These are phyloP conservation scores for Planococcus citri DNA, from an alignment of 1,140 invertebrate species.

Conservation along the genomic window DNA sequence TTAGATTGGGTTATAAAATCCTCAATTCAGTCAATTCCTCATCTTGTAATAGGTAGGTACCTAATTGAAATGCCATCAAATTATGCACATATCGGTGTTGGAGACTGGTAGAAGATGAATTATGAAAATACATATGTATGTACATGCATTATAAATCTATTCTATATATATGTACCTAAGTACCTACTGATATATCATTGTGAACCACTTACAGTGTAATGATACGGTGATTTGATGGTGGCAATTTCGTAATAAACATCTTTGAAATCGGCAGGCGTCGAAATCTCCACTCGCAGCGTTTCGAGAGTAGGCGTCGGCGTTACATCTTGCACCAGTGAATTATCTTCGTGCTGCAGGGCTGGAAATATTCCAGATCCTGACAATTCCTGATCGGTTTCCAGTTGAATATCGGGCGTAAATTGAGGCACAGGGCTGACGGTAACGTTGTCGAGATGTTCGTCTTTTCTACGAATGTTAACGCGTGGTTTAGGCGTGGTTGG, in stretches of 20 bases:
- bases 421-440: constrained; percentile 31
- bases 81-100: no score
- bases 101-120: no score
- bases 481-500: constrained; percentile 75
- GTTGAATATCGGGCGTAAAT: constrained; percentile 27
- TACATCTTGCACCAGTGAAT: constrained; percentile 36
- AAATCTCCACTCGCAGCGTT: constrained; percentile 72
- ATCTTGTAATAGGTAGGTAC: no score
- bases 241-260: constrained; percentile 77
- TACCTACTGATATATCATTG: no score
- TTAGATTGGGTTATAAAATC: no score
- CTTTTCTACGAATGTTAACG: constrained; percentile 60
- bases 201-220: constrained; percentile 54
- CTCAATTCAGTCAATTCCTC: no score
- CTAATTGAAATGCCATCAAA: no score
- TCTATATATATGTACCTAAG: no score
- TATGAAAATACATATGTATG: no score
- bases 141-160: no score
- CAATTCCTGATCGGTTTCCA: constrained; percentile 28
- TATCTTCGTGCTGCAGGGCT: constrained; percentile 32
- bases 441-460: constrained; percentile 43
- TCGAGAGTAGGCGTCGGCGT: constrained; percentile 46
- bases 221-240: constrained; percentile 76
- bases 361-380: constrained; percentile 27
- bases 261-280: constrained; percentile 65